Base-by-base conservation (phyloP, 2,113 vertebrate species). In the Gavia stellata region DNA sequence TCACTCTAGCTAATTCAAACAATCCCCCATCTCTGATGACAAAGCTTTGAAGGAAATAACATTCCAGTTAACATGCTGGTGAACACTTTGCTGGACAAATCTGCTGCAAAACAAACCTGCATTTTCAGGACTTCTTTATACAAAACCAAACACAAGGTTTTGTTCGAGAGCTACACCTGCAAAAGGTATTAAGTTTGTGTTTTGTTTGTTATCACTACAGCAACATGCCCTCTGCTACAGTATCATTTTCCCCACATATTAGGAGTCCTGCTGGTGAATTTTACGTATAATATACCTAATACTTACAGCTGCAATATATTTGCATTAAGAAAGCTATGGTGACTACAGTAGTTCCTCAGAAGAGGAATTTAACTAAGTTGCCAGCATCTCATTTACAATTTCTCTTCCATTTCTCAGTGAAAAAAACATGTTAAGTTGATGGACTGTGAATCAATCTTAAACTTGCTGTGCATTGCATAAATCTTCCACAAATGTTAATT, bases 11-110 rank as follows among this genome's bases (percentile, higher is more conserved):
- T 26, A 66, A 44, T 34, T 91, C 59, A 55, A 90, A 55, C 36
- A 82, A 63, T 1, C 2, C 21, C 3, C 6, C 16, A 29, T 33
- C 40, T 58, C 31, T 0, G 0, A 65, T 40, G 42, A 81, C 26
- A 62, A 70, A 58, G 12, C 40, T 78, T 67, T 88, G 82, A 29
- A 91, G 19, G 38, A 83, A 62, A 8, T n/a, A 38, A 21, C 36
- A 67, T 18, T 50, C 12, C 42, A 78, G 40, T 90, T 77, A 67
- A 78, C 28, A 50, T 0, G 4, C 52, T 49, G 0, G 1, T n/a
- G 10, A 92, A 81, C 3, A 12, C 17, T 66, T 31, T 16, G 19
- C 29, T 55, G 12, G 28, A 62, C 17, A 47, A 19, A 40, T 14
- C 29, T 56, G 15, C 53, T 36, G 21, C 34, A 71, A 63, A 93